These are phyloP conservation scores for Galemys pyrenaicus DNA, from an alignment of 2,113 vertebrate species.

Conservation along the genomic window DNA sequence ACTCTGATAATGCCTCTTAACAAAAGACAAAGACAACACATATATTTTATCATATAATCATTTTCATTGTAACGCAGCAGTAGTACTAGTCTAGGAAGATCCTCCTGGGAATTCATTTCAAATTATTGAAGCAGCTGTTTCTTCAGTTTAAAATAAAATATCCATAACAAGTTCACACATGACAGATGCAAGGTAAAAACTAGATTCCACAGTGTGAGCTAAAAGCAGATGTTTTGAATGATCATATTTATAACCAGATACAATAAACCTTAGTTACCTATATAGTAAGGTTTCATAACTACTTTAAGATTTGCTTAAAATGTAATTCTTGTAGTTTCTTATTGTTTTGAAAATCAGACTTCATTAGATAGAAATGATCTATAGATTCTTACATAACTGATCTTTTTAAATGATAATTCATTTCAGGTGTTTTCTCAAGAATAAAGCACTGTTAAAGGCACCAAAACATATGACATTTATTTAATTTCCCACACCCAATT, in stretches of 20 bases:
- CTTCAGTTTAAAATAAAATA: slow-evolving; percentile 87
- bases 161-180: slow-evolving; percentile 90
- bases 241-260: slow-evolving; percentile 84
- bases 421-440: slow-evolving; percentile 58
- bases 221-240: slow-evolving; percentile 90
- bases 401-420: slow-evolving; percentile 14
- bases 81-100: slow-evolving; percentile 73
- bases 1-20: slow-evolving; percentile 58
- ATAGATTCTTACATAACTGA: slow-evolving; percentile 38
- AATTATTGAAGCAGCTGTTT: slow-evolving; percentile 88
- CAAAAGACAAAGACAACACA: slow-evolving; percentile 82
- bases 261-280: slow-evolving; percentile 76
- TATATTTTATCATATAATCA: slow-evolving; percentile 80
- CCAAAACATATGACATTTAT: slow-evolving; percentile 48
- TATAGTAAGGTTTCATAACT: slow-evolving; percentile 56
- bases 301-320: slow-evolving; percentile 75
- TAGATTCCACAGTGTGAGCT: slow-evolving; percentile 84
- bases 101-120: slow-evolving; percentile 87
- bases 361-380: slow-evolving; percentile 68
- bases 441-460: slow-evolving; percentile 11
- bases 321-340: slow-evolving; percentile 72
- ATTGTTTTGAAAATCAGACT: slow-evolving; percentile 61
- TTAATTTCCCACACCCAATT: background rate
- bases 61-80: slow-evolving; percentile 77
- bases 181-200: slow-evolving; percentile 88